Percentiles rank a stretch among this genome's conserved stretches.
phyloP scores from a whole-genome alignment of 2,113 vertebrate species.

The Mirounga angustirostris region DNA sequence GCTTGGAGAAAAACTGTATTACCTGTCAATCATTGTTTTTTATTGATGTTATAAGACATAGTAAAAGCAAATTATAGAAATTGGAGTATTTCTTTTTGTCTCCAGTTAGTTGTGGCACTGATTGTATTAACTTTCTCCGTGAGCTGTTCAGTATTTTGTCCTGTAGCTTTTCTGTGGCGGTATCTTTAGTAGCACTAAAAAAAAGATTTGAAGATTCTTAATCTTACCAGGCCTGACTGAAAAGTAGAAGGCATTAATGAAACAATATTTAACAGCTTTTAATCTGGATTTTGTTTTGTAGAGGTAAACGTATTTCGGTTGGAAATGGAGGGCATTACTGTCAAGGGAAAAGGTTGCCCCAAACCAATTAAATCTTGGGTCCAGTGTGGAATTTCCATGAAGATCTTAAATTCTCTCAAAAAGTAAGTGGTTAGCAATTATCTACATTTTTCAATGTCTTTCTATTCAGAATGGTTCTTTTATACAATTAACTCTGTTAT shows the following conservation, averaged over 20 bases:
- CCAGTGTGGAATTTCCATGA: constrained; percentile 99
- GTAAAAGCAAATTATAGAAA: background rate
- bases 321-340: constrained; percentile 96
- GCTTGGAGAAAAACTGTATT: background rate
- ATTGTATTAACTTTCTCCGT: background rate
- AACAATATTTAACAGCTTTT: constrained; percentile 39
- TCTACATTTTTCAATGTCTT: constrained; percentile 1
- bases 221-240: background rate
- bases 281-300: constrained; percentile 85
- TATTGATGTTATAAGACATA: background rate
- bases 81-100: background rate
- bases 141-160: background rate
- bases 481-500: background rate
- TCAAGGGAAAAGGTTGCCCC: constrained; percentile 98
- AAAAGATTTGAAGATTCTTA: background rate
- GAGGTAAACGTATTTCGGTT: constrained; percentile 94
- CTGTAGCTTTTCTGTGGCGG: background rate
- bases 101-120: background rate
- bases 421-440: constrained; percentile 90
- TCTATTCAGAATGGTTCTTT: background rate
- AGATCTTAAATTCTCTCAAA: constrained; percentile 96
- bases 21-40: background rate
- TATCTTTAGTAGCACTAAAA: background rate
- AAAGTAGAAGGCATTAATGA: background rate
- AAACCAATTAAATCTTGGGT: constrained; percentile 99